Conservation (phyloP, 2,888 invertebrate genomes). For the Pterobdella sp. region DNA sequence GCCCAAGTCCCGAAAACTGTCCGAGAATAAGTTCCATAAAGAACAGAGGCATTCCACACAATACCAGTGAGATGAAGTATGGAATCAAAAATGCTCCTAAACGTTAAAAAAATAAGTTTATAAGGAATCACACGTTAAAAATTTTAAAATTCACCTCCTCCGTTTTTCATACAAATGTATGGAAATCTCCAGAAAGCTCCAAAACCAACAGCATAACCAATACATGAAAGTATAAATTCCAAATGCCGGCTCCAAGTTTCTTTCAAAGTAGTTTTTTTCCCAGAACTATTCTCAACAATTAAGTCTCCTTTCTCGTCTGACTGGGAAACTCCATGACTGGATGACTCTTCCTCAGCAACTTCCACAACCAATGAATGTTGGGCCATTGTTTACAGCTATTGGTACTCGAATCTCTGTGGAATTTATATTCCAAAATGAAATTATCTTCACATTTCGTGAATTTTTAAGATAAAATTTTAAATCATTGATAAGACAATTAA, state of each 20-base stretch:
- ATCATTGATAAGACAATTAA: neutral
- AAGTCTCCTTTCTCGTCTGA: neutral
- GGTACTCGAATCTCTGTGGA: neutral
- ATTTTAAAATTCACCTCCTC: conserved; percentile 32
- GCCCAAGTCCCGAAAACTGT: conserved; percentile 58
- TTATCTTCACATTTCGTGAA: too few species aligned
- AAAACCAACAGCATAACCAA: conserved; percentile 35
- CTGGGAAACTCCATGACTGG: neutral
- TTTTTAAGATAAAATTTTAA: too few species aligned
- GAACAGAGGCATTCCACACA: conserved; percentile 60
- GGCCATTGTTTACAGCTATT: neutral
- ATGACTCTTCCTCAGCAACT: neutral
- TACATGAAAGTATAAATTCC: conserved; percentile 35
- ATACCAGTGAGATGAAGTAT: conserved; percentile 57
- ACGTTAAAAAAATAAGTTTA: conserved; percentile 28
- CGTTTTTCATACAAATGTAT: conserved; percentile 35
- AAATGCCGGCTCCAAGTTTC: conserved; percentile 33
- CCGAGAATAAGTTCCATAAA: conserved; percentile 59
- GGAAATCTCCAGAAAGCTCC: conserved; percentile 37
- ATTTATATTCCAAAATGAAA: too few species aligned
- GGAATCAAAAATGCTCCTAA: conserved; percentile 63
- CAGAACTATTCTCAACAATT: neutral
- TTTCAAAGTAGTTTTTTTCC: neutral
- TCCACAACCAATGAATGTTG: too few species aligned
- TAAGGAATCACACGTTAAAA: neutral